These are phyloP conservation scores for Cephus spinipes DNA, from an alignment of 2,888 invertebrate genomes.

Conservation along the genomic window DNA sequence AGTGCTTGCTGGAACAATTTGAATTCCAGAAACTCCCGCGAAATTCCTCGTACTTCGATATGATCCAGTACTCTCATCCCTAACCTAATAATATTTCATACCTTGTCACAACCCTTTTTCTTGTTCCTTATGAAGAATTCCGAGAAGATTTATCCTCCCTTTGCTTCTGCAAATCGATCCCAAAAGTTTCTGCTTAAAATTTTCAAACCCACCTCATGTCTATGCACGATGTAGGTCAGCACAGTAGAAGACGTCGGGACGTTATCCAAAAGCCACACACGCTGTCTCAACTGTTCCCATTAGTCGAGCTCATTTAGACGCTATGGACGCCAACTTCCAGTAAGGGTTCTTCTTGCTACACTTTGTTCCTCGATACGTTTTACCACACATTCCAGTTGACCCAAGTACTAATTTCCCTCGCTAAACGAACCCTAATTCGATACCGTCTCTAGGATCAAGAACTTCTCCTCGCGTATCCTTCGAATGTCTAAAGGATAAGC, in stretches of 20 bases:
- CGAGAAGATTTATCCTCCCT: not conserved
- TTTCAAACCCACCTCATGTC: not conserved
- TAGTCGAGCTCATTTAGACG: not conserved
- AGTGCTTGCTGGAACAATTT: not conserved
- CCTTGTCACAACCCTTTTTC: not conserved
- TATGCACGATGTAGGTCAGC: not conserved
- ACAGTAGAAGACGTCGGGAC: not conserved
- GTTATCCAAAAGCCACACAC: not conserved
- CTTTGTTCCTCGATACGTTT: not conserved
- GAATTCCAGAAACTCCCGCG: not conserved
- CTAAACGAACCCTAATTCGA: not conserved
- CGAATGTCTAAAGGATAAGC: not conserved
- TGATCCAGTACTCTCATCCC: not conserved
- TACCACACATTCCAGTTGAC: not conserved
- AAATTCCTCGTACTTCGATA: not conserved
- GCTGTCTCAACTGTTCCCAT: not conserved
- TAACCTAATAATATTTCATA: not conserved
- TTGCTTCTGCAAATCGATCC: not conserved
- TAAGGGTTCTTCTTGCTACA: not conserved
- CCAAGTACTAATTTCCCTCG: not conserved
- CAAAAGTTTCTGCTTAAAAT: not conserved
- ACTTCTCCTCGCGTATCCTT: not conserved
- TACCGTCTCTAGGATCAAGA: not conserved
- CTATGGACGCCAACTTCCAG: not conserved
- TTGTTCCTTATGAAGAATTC: not conserved